phyloP scores from a whole-genome alignment of 2,888 invertebrate species.

The Netelia fuscicornis region DNA sequence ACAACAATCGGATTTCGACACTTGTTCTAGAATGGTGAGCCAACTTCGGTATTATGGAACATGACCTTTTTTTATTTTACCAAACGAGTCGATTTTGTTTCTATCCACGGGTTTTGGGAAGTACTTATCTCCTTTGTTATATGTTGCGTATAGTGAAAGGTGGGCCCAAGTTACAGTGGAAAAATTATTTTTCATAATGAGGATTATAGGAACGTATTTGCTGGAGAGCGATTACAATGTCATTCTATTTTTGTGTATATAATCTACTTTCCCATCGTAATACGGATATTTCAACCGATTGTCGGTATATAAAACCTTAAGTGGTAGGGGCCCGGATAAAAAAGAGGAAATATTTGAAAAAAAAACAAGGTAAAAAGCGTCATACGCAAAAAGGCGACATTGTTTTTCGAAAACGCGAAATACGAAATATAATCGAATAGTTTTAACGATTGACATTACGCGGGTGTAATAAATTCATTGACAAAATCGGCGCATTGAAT shows the following conservation, averaged over 20 bases:
- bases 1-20: too few species aligned
- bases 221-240: too few species aligned
- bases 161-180: not conserved
- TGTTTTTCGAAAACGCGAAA: not conserved
- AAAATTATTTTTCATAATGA: not conserved
- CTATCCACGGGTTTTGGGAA: too few species aligned
- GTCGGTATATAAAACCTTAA: not conserved
- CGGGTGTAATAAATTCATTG: conserved; percentile 14
- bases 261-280: too few species aligned
- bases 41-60: too few species aligned
- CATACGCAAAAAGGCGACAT: not conserved
- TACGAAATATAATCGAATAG: not conserved
- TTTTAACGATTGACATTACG: not conserved
- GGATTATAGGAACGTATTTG: not conserved
- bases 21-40: too few species aligned
- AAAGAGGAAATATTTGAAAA: not conserved
- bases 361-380: too few species aligned
- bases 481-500: conserved; percentile 7
- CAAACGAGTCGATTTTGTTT: too few species aligned
- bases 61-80: too few species aligned
- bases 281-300: not conserved
- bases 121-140: too few species aligned
- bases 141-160: not conserved
- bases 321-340: not conserved
- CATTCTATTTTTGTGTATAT: too few species aligned